Evolutionary conservation across 2,113 vertebrate species (phyloP).

Genomic region (Psilopsiagon aurifrons): DNA sequence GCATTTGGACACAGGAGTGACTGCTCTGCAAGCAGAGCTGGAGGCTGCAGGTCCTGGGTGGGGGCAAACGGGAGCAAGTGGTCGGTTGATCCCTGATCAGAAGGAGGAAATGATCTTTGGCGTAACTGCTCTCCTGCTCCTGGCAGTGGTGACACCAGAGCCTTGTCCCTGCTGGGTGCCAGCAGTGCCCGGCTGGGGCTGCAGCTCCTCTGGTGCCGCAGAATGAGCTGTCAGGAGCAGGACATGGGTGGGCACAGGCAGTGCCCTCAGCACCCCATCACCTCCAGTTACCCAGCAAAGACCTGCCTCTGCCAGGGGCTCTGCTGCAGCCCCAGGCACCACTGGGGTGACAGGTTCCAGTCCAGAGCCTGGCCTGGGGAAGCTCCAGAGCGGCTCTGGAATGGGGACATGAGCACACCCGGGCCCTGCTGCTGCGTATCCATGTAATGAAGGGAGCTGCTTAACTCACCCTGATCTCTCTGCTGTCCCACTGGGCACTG

Average conservation of each 20-base stretch:
- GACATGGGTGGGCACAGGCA: neutral
- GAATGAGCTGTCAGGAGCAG: neutral
- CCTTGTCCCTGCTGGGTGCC: neutral
- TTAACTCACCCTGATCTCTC: neutral
- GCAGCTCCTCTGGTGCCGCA: neutral
- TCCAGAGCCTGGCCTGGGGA: neutral
- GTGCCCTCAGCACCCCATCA: neutral
- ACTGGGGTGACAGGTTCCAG: neutral
- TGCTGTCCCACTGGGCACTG: neutral
- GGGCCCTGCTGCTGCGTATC: neutral
- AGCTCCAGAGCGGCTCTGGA: neutral
- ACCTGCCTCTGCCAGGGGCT: neutral
- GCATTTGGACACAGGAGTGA: slow-evolving; percentile 40
- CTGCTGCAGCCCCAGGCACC: neutral
- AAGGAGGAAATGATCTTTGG: slow-evolving; percentile 2
- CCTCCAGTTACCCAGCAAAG: neutral
- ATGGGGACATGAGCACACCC: neutral
- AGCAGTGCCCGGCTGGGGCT: fast-evolving
- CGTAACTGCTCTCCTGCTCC: neutral
- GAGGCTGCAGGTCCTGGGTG: neutral
- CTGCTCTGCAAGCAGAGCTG: slow-evolving; percentile 30
- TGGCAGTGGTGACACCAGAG: neutral
- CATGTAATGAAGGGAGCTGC: neutral
- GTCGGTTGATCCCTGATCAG: slow-evolving; percentile 13
- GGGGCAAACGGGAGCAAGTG: slow-evolving; percentile 6